Base-by-base conservation (phyloP, 2,888 invertebrate genomes). In the Pristionchus fissidentatus region DNA sequence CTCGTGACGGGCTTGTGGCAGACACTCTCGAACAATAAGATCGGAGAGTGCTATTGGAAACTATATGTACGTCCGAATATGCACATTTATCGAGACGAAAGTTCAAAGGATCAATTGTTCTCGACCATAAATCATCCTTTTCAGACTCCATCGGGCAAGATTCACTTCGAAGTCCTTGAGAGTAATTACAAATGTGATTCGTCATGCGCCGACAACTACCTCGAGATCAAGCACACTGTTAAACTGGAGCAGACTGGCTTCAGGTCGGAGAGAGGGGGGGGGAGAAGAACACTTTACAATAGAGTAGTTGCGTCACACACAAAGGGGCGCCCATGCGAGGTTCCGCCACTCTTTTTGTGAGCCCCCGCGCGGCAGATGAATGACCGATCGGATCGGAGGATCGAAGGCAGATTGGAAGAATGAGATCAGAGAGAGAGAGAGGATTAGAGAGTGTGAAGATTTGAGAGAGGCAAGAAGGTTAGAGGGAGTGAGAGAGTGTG, bases 231-330 rank as follows among this genome's bases (percentile, higher is more conserved):
- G 82, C 87, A 88, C 83, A 84, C 86, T 0, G 35, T 32, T 26
- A 84, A 87, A 55, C 84, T 87, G 66, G 87, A 89, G 79, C 88
- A 88, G 70, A 89, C 89, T 73, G 89, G 89, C 22, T 89, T 89
- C 84, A 84, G 89, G 89, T 86, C 41, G n/a, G n/a, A n/a, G n/a
- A n/a, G n/a, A n/a, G n/a, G n/a, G n/a, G n/a, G n/a, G n/a, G n/a
- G n/a, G n/a, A n/a, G n/a, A 77, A 10, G 46, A 10, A 13, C 73
- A 43, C 73, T 46, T 46, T 43, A 73, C 73, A 29, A 52, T 10
- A 10, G 10, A 15, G 52, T 10, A 19, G 19, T 77, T 46, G 49
- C 77, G 52, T 77, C 32, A 52, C 77, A n/a, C n/a, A 77, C 55
- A 57, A 79, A 26, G 55, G 22, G 38, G 32, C n/a, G 75, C 49